phyloP scores from a whole-genome alignment of 2,888 invertebrate species.

The Synergus japonicus region DNA sequence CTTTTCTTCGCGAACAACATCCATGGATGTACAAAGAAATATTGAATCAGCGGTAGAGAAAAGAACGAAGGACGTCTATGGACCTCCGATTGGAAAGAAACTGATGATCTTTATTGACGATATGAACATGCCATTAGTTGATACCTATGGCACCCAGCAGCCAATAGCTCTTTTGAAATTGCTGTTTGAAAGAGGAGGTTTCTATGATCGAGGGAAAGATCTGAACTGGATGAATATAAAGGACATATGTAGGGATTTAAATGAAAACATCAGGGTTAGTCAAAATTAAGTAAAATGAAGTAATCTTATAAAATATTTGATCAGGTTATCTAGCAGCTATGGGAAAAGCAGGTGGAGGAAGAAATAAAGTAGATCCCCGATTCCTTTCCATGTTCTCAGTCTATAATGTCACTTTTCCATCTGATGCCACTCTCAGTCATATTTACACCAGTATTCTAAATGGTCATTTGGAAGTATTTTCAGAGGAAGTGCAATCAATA shows the following conservation, averaged over 20 bases:
- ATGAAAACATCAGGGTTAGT: not conserved
- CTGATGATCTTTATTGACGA: slow-evolving; percentile 95
- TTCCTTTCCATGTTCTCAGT: slow-evolving; percentile 94
- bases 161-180: slow-evolving; percentile 95
- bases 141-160: slow-evolving; percentile 94
- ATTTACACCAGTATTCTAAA: slow-evolving; percentile 90
- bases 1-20: slow-evolving; percentile 94
- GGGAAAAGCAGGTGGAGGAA: slow-evolving; percentile 93
- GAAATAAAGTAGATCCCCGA: slow-evolving; percentile 93
- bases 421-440: slow-evolving; percentile 86
- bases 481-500: slow-evolving; percentile 82
- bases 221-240: slow-evolving; percentile 92
- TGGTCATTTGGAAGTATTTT: slow-evolving; percentile 87
- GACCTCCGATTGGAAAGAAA: slow-evolving; percentile 93
- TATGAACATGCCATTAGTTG: slow-evolving; percentile 95
- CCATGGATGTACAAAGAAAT: slow-evolving; percentile 92
- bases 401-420: slow-evolving; percentile 91
- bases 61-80: slow-evolving; percentile 92
- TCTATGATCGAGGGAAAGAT: slow-evolving; percentile 93
- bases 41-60: slow-evolving; percentile 94
- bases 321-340: slow-evolving; percentile 88
- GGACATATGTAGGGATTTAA: slow-evolving; percentile 82
- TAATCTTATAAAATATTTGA: not conserved
- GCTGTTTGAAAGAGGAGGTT: slow-evolving; percentile 91
- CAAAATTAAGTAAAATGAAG: not conserved